A percentile compares a stretch with the other conserved stretches of the same genome.
These are phyloP conservation scores for Pelodytes ibericus DNA, from an alignment of 2,797 vertebrate genomes.

Conservation along the genomic window DNA sequence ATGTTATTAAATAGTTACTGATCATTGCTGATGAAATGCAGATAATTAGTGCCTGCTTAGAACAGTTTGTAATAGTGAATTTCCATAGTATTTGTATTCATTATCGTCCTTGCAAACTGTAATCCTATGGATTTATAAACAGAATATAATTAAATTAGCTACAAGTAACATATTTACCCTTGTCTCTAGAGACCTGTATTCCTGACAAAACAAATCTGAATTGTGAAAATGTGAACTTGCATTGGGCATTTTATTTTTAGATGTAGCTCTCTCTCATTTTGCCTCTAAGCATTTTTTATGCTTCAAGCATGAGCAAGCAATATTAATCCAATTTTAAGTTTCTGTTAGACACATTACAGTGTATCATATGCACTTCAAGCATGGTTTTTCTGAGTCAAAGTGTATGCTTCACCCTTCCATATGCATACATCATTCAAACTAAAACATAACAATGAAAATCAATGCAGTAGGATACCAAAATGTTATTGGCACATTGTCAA, in stretches of 20 bases:
- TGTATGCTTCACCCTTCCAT: slow-evolving; percentile 66
- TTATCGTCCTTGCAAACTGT: slow-evolving; percentile 9
- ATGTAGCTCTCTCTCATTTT: slow-evolving; percentile 67
- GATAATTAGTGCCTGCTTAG: background rate
- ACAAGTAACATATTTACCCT: slow-evolving; percentile 56
- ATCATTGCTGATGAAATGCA: background rate
- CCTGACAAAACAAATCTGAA: slow-evolving; percentile 66
- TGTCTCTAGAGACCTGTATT: slow-evolving; percentile 56
- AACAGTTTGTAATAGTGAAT: background rate
- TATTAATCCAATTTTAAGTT: slow-evolving; percentile 76
- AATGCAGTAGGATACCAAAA: background rate
- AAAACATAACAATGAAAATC: background rate
- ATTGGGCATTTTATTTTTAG: slow-evolving; percentile 75
- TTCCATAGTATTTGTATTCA: background rate
- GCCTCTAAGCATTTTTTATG: slow-evolving; percentile 74
- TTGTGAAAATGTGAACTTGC: slow-evolving; percentile 72
- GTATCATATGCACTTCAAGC: slow-evolving; percentile 63
- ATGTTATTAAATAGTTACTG: background rate
- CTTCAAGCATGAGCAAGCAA: slow-evolving; percentile 76
- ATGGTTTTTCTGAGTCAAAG: slow-evolving; percentile 60
- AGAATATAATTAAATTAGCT: slow-evolving; percentile 49
- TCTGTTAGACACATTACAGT: slow-evolving; percentile 71
- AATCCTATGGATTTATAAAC: slow-evolving; percentile 7
- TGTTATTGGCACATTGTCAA: no score
- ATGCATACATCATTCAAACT: slow-evolving; percentile 37